Evolutionary conservation across 2,888 invertebrate species (phyloP), one percentile per base, ranked within the genome.

Genomic region (Vanessa cardui): DNA sequence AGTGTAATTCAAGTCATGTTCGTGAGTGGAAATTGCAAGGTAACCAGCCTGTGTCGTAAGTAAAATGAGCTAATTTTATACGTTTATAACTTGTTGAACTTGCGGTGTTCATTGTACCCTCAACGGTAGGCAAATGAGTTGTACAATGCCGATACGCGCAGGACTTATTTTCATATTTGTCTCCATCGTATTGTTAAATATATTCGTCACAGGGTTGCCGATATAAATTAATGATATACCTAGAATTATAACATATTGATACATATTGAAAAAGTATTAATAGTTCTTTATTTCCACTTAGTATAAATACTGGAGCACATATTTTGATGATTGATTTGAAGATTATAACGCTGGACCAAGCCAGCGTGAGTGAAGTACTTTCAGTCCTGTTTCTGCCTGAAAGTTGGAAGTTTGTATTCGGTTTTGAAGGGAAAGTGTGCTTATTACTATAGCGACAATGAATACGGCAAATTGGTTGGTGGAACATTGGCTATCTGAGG

Each of bases 101-200:
- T 79, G 61, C 68, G 72, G 56, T 6, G 39, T 2, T 33, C 70
- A 76, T 71, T 75, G 78, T 89, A 77, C 83, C 49, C 59, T 68
- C 80, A 80, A 84, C 83, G 87, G 91, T 91, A 92, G 90, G 91
- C 92, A 92, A 92, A 92, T 92, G 92, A 92, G 91, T 90, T 91
- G 88, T 89, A 86, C 80, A 83, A 86, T 92, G 91, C 92, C 92
- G 89, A 92, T 92, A 92, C 82, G 86, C 81, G 86, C 85, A 83
- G 83, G 84, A 88, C 88, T 90, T 90, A 90, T 91, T 89, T 90
- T 92, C 92, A 91, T 92, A 92, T 92, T 91, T 92, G 91, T 91
- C 91, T 85, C 80, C 83, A 79, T 78, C 82, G 85, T 87, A 89
- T 90, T 90, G 89, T 92, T 89, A 88, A 86, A 84, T 87, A 83